A percentile compares a stretch with the other conserved stretches of the same genome.
phyloP scores from a whole-genome alignment of 1,140 invertebrate genomes.

The Aplysia californica region DNA sequence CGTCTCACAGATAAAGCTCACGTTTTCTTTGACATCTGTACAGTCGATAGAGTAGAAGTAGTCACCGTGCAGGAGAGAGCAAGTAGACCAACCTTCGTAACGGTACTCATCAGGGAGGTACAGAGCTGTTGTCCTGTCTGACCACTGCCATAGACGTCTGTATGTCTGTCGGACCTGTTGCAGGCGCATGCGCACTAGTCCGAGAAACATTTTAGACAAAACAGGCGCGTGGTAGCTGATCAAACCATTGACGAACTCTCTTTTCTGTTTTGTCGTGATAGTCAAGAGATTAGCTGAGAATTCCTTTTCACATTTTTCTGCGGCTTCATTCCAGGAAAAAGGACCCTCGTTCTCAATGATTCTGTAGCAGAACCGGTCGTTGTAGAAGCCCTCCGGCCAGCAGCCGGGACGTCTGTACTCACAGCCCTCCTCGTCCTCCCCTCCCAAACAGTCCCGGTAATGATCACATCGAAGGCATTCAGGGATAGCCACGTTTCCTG shows the following conservation, averaged over 20 bases:
- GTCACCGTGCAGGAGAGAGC: neutral
- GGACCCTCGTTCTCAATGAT: neutral
- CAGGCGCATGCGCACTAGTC: conserved; percentile 14
- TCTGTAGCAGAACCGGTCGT: neutral
- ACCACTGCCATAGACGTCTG: conserved; percentile 18
- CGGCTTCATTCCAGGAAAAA: conserved; percentile 7
- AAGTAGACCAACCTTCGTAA: conserved; percentile 10
- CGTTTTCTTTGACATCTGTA: neutral
- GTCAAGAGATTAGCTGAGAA: neutral
- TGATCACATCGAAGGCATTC: neutral
- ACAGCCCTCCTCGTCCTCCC: neutral
- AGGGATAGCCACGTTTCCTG: neutral
- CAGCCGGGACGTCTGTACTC: neutral
- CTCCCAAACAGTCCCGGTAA: conserved; percentile 1
- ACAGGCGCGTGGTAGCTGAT: neutral
- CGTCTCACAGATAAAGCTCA: conserved; percentile 12
- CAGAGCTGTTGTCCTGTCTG: conserved; percentile 9
- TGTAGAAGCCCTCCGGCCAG: neutral
- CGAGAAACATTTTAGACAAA: neutral
- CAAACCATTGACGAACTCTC: neutral
- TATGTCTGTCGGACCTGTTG: conserved; percentile 13
- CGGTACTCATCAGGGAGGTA: conserved; percentile 21
- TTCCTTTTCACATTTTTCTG: neutral
- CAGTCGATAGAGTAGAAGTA: conserved; percentile 16
- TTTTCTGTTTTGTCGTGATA: neutral